phyloP scores from a whole-genome alignment of 2,113 vertebrate genomes.

The Argyrosomus japonicus region DNA sequence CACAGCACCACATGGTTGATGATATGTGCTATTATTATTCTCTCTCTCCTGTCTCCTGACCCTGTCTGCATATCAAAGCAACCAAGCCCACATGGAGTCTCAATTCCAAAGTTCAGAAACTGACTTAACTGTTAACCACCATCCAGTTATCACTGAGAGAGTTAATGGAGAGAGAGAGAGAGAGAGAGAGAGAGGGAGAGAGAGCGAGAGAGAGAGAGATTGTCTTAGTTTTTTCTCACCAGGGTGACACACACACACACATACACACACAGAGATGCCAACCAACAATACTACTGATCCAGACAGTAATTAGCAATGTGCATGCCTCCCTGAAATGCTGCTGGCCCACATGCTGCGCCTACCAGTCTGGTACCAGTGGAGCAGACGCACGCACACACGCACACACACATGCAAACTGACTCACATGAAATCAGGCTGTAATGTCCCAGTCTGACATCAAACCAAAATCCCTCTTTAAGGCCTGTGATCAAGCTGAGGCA shows the following conservation, averaged over 20 bases:
- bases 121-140: slow-evolving; percentile 8
- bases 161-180: slow-evolving; percentile 51
- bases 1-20: neutral
- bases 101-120: slow-evolving; percentile 20
- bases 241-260: slow-evolving; percentile 42
- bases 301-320: slow-evolving; percentile 74
- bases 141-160: slow-evolving; percentile 27
- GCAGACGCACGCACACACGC: slow-evolving; percentile 8
- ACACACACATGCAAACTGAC: neutral
- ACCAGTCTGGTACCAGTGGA: slow-evolving; percentile 47
- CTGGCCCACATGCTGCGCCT: slow-evolving; percentile 59
- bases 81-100: neutral
- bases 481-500: slow-evolving; percentile 37
- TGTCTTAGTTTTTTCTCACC: slow-evolving; percentile 56
- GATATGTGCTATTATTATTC: neutral
- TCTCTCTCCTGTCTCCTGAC: neutral
- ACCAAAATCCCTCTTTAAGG: slow-evolving; percentile 35
- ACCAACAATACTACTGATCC: slow-evolving; percentile 61
- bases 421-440: slow-evolving; percentile 10
- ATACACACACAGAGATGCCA: slow-evolving; percentile 49
- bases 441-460: slow-evolving; percentile 32
- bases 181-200: slow-evolving; percentile 4
- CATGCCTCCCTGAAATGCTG: slow-evolving; percentile 62
- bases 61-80: slow-evolving; percentile 22
- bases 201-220: slow-evolving; percentile 33